Base-by-base conservation (phyloP, 2,113 vertebrate genomes). In the Rattus rattus region DNA sequence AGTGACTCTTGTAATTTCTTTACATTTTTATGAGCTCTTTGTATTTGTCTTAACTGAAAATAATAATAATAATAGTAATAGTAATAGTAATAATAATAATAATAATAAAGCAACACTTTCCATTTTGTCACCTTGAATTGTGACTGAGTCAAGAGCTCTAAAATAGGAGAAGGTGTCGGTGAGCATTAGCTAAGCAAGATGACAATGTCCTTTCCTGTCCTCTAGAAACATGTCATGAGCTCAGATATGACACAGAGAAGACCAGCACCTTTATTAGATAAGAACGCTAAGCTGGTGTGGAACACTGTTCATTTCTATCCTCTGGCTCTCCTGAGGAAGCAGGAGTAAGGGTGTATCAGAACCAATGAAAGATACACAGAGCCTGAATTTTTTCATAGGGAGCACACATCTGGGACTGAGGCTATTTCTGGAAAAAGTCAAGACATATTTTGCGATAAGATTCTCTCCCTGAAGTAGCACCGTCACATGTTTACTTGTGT, bases 71-170 rank as follows among this genome's bases (percentile, higher is more conserved):
- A 96, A 96, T 43, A 43, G 3, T 43, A 43, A 43, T 43, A 43
- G 3, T 43, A 43, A 36, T 39, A 63, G 63, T 93, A 96, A 97
- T 3, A 63, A 61, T 56, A 56, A 56, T 56, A 77, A 96, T 61
- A 5, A 28, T 54, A 81, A 81, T 92, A 96, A 96, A 65, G 5
- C 54, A 88, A 22, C 26, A 65, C 72, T 88, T 80, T 79, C 59
- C 14, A 88, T 61, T 85, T 70, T 96, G 77, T 92, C 91, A 83
- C 90, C 84, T 85, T 81, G 88, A 94, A 75, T 28, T 67, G 36
- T 84, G 30, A 95, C 69, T 49, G 54, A 56, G 61, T 95, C 36
- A 89, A 72, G 94, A 92, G 91, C 95, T n/a, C 94, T 96, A 90
- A 94, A 96, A 88, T 65, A 92, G 59, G n/a, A 26, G 65, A 77